Percentiles rank a stretch among this genome's conserved stretches.
Evolutionary conservation across 2,113 vertebrate genomes (phyloP).

Genomic region (Hucho hucho): DNA sequence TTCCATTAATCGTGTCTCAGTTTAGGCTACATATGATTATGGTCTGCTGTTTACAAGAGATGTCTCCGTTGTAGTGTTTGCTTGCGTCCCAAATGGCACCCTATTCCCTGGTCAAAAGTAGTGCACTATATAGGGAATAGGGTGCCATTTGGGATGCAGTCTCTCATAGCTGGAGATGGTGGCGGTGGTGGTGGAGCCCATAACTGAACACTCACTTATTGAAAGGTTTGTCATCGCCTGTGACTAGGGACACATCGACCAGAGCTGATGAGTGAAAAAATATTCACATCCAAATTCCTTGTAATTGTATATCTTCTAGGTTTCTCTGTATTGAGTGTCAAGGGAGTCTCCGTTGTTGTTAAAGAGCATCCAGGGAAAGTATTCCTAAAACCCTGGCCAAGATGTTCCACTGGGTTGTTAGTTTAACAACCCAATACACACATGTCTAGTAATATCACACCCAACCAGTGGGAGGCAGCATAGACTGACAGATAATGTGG

Average conservation of each 20-base stretch:
- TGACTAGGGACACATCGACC: conserved; percentile 21
- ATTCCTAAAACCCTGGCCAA: background rate
- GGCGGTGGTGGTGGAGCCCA: conserved; percentile 56
- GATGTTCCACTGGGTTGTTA: background rate
- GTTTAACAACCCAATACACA: background rate
- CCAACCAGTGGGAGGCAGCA: conserved; percentile 77
- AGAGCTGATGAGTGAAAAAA: conserved; percentile 48
- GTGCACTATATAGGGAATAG: too few species aligned
- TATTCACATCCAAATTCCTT: conserved; percentile 36
- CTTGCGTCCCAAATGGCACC: too few species aligned
- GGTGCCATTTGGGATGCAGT: too few species aligned
- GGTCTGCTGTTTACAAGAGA: conserved; percentile 73
- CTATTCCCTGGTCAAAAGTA: too few species aligned
- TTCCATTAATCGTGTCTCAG: conserved; percentile 66
- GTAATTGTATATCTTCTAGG: conserved; percentile 50
- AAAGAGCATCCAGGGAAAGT: background rate
- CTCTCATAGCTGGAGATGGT: conserved; percentile 53
- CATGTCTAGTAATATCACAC: conserved; percentile 46
- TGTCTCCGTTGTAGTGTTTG: conserved; percentile 50
- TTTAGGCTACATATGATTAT: conserved; percentile 70
- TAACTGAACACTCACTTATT: conserved; percentile 59
- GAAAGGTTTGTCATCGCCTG: conserved; percentile 56
- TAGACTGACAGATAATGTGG: conserved; percentile 67
- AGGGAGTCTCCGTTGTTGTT: background rate
- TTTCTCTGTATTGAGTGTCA: background rate